Conservation (phyloP, 2,888 invertebrate species). For the Rhimphoctona megacephalus region DNA sequence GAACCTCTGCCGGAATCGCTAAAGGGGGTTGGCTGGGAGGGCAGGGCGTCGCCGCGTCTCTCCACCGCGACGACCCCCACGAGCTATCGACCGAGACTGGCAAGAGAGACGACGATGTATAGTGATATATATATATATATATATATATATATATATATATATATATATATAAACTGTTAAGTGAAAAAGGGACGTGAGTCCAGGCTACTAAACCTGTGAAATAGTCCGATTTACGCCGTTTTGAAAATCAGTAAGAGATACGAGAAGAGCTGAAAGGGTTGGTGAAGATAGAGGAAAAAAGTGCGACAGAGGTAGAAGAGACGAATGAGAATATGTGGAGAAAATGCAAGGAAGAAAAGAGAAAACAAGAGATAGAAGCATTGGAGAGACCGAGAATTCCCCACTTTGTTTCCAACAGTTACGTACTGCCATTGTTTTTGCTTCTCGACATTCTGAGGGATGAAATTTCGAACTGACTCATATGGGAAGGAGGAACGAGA, state of each 20-base stretch:
- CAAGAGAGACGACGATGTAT: conserved; percentile 69
- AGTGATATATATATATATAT: conserved; percentile 24
- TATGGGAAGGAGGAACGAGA: not conserved
- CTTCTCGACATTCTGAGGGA: conserved; percentile 41
- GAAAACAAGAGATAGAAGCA: conserved; percentile 66
- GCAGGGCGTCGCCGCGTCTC: conserved; percentile 85
- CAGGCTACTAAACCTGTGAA: not conserved
- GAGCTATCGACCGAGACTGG: conserved; percentile 83
- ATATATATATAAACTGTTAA: not conserved
- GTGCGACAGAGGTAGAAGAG: conserved; percentile 12
- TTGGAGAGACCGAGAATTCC: conserved; percentile 45
- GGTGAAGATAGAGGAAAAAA: conserved; percentile 27
- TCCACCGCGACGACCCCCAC: conserved; percentile 82
- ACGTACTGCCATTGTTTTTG: conserved; percentile 69
- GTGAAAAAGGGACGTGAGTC: not conserved
- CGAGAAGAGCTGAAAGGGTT: conserved; percentile 40
- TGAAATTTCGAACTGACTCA: conserved; percentile 23
- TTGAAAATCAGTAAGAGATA: not conserved
- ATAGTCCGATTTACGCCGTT: conserved; percentile 6
- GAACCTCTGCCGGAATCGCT: conserved; percentile 80
- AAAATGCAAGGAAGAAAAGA: conserved; percentile 60
- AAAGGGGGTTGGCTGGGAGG: conserved; percentile 77
- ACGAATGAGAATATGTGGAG: conserved; percentile 30
- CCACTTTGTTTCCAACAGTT: conserved; percentile 72
- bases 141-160: conserved; percentile 8